Evolutionary conservation across 2,888 invertebrate species (phyloP).

Genomic region (Apeira syringaria): DNA sequence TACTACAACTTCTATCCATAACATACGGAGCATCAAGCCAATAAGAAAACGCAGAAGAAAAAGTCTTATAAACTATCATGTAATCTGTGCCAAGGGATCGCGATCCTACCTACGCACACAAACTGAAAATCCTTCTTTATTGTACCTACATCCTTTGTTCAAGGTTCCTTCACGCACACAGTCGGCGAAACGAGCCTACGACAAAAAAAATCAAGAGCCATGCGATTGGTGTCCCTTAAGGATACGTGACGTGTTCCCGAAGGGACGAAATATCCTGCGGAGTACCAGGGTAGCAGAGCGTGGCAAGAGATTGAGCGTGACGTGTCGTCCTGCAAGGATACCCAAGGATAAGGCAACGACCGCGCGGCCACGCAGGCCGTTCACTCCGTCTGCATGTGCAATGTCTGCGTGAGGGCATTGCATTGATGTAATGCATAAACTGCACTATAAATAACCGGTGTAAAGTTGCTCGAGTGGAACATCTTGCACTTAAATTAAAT

Average conservation of each 20-base stretch:
- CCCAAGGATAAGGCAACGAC: conserved; percentile 77
- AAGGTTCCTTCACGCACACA: conserved; percentile 28
- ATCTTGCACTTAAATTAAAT: conserved; percentile 13
- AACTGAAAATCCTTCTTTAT: conserved; percentile 16
- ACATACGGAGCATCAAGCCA: too few species aligned
- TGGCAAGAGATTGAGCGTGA: conserved; percentile 52
- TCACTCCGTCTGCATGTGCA: conserved; percentile 48
- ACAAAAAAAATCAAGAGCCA: conserved; percentile 21
- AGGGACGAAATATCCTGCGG: conserved; percentile 84
- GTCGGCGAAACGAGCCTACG: conserved; percentile 3
- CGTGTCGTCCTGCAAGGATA: conserved; percentile 78
- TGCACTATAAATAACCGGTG: conserved; percentile 13
- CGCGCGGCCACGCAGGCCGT: conserved; percentile 50
- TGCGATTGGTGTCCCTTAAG: conserved; percentile 55
- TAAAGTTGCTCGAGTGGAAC: neutral
- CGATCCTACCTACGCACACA: conserved; percentile 23
- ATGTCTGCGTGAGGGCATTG: conserved; percentile 26
- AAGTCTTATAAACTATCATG: neutral
- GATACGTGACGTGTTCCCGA: conserved; percentile 72
- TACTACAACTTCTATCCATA: too few species aligned
- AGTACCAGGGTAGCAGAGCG: conserved; percentile 73
- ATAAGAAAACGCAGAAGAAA: neutral
- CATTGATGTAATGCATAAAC: conserved; percentile 27
- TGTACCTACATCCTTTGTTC: conserved; percentile 10
- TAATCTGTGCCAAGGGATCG: conserved; percentile 13